Evolutionary conservation across 2,113 vertebrate species (phyloP).

Genomic region (Neomonachus schauinslandi): DNA sequence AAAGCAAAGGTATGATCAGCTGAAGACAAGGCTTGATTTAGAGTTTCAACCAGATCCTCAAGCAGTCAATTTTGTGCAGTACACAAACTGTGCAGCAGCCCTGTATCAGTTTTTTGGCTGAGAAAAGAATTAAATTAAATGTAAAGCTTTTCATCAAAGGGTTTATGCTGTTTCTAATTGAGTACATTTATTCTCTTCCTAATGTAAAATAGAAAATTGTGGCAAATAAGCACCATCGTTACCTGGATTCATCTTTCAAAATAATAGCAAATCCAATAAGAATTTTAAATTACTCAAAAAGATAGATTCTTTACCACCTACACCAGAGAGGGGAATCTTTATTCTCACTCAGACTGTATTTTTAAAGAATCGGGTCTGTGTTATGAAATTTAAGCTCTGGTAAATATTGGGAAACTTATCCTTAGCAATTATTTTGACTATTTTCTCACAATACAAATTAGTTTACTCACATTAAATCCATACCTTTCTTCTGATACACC

Average conservation of each 20-base stretch:
- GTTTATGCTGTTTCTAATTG: background rate
- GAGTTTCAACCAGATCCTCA: background rate
- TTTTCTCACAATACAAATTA: background rate
- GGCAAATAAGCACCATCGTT: background rate
- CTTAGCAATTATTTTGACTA: conserved; percentile 30
- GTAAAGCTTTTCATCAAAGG: background rate
- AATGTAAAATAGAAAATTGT: background rate
- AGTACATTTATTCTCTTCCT: background rate
- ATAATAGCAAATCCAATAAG: background rate
- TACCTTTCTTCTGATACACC: background rate
- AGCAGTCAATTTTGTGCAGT: background rate
- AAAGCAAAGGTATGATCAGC: background rate
- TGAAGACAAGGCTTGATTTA: background rate
- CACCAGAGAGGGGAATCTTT: background rate
- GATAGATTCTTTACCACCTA: background rate
- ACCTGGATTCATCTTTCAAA: background rate
- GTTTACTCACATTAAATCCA: background rate
- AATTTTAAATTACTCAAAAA: conserved; percentile 23
- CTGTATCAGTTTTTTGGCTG: background rate
- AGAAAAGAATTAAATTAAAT: background rate
- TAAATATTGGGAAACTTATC: background rate
- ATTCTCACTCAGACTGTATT: background rate
- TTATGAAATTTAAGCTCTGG: background rate
- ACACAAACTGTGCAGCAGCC: background rate
- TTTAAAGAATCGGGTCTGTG: background rate